Percentiles rank a stretch among this genome's conserved stretches.
These are phyloP conservation scores for Eustalomyia histrio DNA, from an alignment of 2,888 invertebrate species.

Conservation along the genomic window DNA sequence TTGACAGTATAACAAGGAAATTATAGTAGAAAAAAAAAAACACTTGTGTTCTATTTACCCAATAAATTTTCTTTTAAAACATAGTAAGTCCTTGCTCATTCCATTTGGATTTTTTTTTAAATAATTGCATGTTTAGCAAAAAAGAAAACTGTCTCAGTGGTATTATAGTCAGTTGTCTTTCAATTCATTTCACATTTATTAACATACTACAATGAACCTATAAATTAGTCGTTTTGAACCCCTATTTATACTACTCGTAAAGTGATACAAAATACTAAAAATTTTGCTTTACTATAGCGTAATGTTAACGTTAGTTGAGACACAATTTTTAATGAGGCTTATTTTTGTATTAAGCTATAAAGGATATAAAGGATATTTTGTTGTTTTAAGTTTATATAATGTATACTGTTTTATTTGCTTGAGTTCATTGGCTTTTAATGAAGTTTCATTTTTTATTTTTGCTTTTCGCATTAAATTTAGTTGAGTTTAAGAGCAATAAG, in stretches of 20 bases:
- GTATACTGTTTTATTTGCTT: constrained; percentile 10
- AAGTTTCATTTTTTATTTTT: constrained; percentile 39
- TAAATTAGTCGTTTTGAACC: constrained; percentile 7
- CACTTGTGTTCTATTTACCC: constrained; percentile 19
- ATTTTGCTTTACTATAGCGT: background rate
- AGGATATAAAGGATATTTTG: constrained; percentile 3
- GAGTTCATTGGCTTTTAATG: constrained; percentile 50
- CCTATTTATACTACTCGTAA: background rate
- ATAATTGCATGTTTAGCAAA: constrained; percentile 21
- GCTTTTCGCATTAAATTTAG: background rate
- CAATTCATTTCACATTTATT: background rate
- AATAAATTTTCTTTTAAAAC: constrained; percentile 8
- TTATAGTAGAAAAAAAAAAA: background rate
- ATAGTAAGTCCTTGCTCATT: background rate
- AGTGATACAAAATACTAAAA: background rate
- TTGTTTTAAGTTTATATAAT: background rate
- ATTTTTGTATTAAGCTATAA: constrained; percentile 1
- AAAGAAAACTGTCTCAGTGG: background rate
- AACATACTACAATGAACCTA: constrained; percentile 7
- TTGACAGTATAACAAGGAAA: too few species aligned
- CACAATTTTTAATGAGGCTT: constrained; percentile 1
- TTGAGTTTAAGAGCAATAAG: background rate
- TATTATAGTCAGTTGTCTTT: background rate
- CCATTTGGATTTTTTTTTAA: background rate
- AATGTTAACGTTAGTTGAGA: background rate